A percentile compares a stretch with the other conserved stretches of the same genome.
Evolutionary conservation across 2,888 invertebrate species (phyloP).

Genomic region (Apoda limacodes): DNA sequence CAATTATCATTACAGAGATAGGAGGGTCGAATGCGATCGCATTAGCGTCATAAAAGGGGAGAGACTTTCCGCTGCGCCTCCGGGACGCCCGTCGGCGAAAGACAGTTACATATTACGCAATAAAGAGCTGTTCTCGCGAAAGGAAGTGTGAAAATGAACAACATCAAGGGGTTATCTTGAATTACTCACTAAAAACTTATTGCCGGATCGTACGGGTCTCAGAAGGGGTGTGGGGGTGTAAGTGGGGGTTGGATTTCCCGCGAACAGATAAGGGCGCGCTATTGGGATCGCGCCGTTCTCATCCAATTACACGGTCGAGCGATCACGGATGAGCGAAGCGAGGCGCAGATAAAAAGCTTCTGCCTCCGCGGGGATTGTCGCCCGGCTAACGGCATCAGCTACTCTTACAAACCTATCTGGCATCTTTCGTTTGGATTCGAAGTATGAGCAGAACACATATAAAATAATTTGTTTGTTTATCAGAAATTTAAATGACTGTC

Average conservation of each 20-base stretch:
- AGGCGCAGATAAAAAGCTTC: constrained; percentile 61
- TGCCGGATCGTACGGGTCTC: constrained; percentile 44
- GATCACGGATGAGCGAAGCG: constrained; percentile 58
- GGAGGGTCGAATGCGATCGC: constrained; percentile 63
- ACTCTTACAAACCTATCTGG: constrained; percentile 22
- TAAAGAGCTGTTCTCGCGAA: constrained; percentile 70
- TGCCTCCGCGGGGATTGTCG: constrained; percentile 66
- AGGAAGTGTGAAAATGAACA: constrained; percentile 71
- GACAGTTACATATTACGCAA: constrained; percentile 70
- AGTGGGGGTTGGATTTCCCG: constrained; percentile 54
- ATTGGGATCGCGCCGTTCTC: constrained; percentile 69
- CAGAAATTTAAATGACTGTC: too few species aligned
- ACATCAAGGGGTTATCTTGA: constrained; percentile 70
- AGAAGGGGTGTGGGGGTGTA: constrained; percentile 26
- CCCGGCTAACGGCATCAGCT: constrained; percentile 53
- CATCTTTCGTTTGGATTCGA: not conserved
- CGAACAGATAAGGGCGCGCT: constrained; percentile 69
- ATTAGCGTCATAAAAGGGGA: constrained; percentile 66
- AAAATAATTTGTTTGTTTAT: too few species aligned
- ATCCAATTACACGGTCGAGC: constrained; percentile 71
- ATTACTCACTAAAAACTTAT: constrained; percentile 71
- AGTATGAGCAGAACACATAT: too few species aligned
- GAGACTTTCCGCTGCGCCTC: constrained; percentile 58
- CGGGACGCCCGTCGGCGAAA: constrained; percentile 61
- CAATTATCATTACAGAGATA: constrained; percentile 67